Percentiles rank a stretch among this genome's conserved stretches.
These are phyloP conservation scores for Zalophus californianus DNA, from an alignment of 2,797 vertebrate species.

Conservation along the genomic window DNA sequence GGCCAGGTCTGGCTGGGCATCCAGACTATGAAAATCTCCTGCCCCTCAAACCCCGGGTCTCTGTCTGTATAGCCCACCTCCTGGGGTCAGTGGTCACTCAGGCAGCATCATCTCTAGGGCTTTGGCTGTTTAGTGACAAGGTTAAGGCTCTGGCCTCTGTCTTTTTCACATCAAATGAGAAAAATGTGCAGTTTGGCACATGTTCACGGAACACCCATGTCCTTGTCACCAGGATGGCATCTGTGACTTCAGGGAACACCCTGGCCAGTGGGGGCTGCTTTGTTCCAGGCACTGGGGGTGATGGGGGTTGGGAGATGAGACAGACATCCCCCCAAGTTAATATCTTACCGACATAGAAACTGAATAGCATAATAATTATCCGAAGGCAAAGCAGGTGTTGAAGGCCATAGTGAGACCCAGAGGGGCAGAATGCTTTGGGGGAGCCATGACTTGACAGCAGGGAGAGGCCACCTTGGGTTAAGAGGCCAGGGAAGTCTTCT, in stretches of 20 bases:
- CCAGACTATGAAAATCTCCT: background rate
- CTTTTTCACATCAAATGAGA: background rate
- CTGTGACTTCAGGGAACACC: background rate
- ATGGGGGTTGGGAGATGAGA: background rate
- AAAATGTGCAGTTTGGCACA: background rate
- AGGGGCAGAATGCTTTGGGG: background rate
- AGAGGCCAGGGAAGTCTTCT: background rate
- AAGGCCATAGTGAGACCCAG: fast-evolving
- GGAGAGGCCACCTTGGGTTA: background rate
- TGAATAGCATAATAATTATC: no score
- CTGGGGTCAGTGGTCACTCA: background rate
- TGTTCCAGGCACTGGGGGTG: background rate
- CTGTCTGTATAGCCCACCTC: background rate
- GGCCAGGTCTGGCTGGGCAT: background rate
- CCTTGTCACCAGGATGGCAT: background rate
- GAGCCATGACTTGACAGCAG: background rate
- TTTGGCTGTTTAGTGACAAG: background rate
- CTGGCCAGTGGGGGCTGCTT: background rate
- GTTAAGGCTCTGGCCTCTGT: background rate
- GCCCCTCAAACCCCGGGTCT: background rate
- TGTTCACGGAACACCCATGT: fast-evolving
- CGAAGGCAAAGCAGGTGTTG: background rate
- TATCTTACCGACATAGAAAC: background rate
- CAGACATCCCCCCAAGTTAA: background rate
- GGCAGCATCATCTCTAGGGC: background rate